phyloP scores from a whole-genome alignment of 2,888 invertebrate genomes.

The Selenia dentaria region DNA sequence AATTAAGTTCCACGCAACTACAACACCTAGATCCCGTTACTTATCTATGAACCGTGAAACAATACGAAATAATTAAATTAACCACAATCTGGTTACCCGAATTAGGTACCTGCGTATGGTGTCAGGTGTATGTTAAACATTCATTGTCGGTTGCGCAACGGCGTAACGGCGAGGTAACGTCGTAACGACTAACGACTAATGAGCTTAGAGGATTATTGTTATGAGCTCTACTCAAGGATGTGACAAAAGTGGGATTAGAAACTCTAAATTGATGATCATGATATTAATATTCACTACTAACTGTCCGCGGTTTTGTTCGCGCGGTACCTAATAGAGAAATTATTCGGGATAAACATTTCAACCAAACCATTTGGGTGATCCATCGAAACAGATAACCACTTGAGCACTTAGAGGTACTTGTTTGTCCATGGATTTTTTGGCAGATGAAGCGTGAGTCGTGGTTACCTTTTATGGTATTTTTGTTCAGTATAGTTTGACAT shows the following conservation, averaged over 20 bases:
- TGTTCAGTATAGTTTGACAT: no score
- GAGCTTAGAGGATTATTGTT: slow-evolving; percentile 17
- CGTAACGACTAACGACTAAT: slow-evolving; percentile 4
- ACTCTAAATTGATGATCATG: background rate
- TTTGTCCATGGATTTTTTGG: no score
- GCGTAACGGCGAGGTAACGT: background rate
- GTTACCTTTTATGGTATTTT: no score
- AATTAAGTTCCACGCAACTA: no score
- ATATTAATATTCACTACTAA: no score
- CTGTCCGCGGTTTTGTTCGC: no score
- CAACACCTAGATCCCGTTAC: background rate
- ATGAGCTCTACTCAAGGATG: slow-evolving; percentile 16
- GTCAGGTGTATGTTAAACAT: slow-evolving; percentile 15
- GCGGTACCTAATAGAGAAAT: no score
- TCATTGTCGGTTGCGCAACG: slow-evolving; percentile 5
- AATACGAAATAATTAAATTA: slow-evolving; percentile 16
- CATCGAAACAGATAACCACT: no score
- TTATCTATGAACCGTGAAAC: background rate
- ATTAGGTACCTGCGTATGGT: slow-evolving; percentile 12
- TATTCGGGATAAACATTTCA: no score
- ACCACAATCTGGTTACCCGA: slow-evolving; percentile 20
- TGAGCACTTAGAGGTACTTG: no score
- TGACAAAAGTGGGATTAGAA: slow-evolving; percentile 16
- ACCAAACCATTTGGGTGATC: no score
- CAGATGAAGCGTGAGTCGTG: no score